Conservation (phyloP, 2,797 vertebrate genomes). For the Coranthus polyacanthus region DNA sequence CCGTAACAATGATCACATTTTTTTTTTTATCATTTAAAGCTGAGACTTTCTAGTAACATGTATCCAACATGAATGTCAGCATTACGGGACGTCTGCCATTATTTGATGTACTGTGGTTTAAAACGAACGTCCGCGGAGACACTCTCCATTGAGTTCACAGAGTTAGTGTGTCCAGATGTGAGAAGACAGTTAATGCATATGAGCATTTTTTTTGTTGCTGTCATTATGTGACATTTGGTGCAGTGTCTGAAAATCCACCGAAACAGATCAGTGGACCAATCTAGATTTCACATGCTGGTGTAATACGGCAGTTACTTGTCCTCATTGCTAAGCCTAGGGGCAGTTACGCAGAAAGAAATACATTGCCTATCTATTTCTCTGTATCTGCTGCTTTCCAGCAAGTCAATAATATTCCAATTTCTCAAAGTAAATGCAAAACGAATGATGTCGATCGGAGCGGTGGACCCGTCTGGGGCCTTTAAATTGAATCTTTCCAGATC, state of each 20-base stretch:
- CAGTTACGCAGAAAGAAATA: constrained; percentile 47
- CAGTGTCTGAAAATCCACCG: constrained; percentile 36
- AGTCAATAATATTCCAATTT: constrained; percentile 78
- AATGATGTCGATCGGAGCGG: constrained; percentile 66
- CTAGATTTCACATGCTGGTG: constrained; percentile 50
- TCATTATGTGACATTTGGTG: constrained; percentile 43
- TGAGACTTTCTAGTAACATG: background rate
- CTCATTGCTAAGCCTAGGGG: constrained; percentile 38
- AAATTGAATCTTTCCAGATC: constrained; percentile 79
- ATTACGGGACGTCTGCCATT: constrained; percentile 2
- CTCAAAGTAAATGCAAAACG: constrained; percentile 74
- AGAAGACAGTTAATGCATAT: constrained; percentile 34
- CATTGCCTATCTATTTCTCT: constrained; percentile 44
- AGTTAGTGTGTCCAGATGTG: constrained; percentile 48
- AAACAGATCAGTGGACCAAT: constrained; percentile 57
- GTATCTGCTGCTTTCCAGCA: constrained; percentile 51
- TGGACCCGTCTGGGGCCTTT: constrained; percentile 46
- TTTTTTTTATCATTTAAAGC: too few relatives aligned
- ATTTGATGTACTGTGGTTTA: background rate
- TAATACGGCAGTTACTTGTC: constrained; percentile 48
- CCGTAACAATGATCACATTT: background rate
- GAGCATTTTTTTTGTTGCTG: constrained; percentile 42
- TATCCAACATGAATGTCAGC: background rate
- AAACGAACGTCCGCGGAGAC: constrained; percentile 1
- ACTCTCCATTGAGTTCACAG: background rate